A percentile compares a stretch with the other conserved stretches of the same genome.
Evolutionary conservation across 2,797 vertebrate genomes (phyloP).

Genomic region (Loris lydekkerianus): DNA sequence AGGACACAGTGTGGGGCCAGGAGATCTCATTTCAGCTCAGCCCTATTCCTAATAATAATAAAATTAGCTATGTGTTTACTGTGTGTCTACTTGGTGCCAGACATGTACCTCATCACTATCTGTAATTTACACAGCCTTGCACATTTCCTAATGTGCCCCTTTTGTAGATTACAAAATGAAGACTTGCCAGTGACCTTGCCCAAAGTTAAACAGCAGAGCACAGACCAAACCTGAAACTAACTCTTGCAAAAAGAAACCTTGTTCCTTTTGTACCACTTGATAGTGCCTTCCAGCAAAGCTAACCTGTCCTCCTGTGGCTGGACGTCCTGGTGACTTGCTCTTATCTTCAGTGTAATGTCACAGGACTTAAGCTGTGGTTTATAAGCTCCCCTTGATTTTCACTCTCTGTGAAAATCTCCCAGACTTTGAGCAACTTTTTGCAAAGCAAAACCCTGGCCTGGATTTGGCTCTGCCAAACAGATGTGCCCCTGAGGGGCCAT

Average conservation of each 20-base stretch:
- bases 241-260: neutral
- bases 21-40: neutral
- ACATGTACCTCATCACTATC: neutral
- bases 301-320: neutral
- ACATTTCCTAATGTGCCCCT: slow-evolving; percentile 19
- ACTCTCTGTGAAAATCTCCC: slow-evolving; percentile 28
- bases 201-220: neutral
- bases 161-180: slow-evolving; percentile 12
- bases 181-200: neutral
- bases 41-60: neutral
- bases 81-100: neutral
- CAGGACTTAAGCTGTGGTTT: slow-evolving; percentile 17
- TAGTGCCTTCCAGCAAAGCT: neutral
- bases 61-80: neutral
- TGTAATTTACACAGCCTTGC: neutral
- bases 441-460: slow-evolving; percentile 1
- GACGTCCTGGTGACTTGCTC: neutral
- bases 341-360: neutral
- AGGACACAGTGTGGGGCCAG: neutral
- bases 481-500: neutral
- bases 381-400: neutral
- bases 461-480: slow-evolving; percentile 50
- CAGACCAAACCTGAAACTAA: neutral
- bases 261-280: neutral
- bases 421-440: neutral